These are phyloP conservation scores for Tapirus terrestris DNA, from an alignment of 2,113 vertebrate genomes.

Conservation along the genomic window DNA sequence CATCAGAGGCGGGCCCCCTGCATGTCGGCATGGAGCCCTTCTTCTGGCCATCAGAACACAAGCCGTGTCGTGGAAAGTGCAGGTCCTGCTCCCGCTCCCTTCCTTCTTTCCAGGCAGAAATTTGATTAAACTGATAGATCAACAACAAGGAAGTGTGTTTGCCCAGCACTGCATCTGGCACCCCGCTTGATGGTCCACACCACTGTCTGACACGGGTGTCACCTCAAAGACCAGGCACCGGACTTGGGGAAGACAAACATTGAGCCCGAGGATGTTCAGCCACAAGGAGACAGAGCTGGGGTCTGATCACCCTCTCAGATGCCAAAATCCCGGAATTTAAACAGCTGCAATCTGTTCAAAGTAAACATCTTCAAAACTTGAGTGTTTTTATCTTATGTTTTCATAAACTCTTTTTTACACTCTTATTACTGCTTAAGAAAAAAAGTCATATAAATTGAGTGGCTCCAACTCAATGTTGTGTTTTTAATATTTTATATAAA, in stretches of 20 bases:
- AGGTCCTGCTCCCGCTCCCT: not conserved
- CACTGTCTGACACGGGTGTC: rapidly evolving
- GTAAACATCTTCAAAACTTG: not conserved
- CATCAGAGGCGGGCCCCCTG: no score
- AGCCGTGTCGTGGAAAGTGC: not conserved
- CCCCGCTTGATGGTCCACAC: not conserved
- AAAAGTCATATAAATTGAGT: not conserved
- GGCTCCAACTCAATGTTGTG: not conserved
- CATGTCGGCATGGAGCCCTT: not conserved
- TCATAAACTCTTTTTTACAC: not conserved
- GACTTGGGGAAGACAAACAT: not conserved
- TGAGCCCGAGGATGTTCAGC: rapidly evolving
- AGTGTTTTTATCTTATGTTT: not conserved
- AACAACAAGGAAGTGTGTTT: no score
- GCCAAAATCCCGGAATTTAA: not conserved
- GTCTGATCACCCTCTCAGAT: not conserved
- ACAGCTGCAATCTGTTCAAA: not conserved
- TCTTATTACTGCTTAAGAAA: not conserved
- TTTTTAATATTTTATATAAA: not conserved
- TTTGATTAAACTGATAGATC: not conserved
- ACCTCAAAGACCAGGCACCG: no score
- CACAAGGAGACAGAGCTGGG: no score
- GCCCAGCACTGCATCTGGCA: no score
- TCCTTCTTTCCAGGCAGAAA: not conserved
- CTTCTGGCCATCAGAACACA: not conserved